Conservation (phyloP, 1,140 invertebrate genomes). For the Stratiolaelaps scimitus region DNA sequence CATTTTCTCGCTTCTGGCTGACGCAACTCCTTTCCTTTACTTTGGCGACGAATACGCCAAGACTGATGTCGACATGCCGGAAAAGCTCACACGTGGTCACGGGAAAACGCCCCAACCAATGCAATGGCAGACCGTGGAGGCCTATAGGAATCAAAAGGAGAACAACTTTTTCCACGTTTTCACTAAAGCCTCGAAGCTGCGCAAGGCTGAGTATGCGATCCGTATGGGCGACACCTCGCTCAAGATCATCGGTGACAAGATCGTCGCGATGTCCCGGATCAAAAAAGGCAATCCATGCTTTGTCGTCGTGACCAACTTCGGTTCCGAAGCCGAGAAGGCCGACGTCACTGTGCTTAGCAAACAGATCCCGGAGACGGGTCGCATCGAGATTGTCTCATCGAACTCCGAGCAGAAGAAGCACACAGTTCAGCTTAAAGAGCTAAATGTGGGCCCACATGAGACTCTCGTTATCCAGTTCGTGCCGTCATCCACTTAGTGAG, state of each 20-base stretch:
- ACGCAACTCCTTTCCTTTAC: slow-evolving; percentile 22
- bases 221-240: slow-evolving; percentile 7
- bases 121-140: not conserved
- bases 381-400: not conserved
- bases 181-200: not conserved
- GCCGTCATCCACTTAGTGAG: too few relatives aligned
- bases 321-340: not conserved
- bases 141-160: not conserved
- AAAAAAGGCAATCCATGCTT: not conserved
- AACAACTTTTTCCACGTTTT: slow-evolving; percentile 13
- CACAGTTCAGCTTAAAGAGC: not conserved
- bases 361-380: not conserved
- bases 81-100: not conserved
- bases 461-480: not conserved
- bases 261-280: slow-evolving; percentile 13
- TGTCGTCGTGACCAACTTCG: slow-evolving; percentile 19
- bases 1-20: slow-evolving; percentile 13
- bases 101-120: not conserved
- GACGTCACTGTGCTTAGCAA: not conserved
- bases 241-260: not conserved
- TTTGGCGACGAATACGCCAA: slow-evolving; percentile 9
- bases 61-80: not conserved
- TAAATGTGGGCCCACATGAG: not conserved
- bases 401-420: not conserved
- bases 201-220: not conserved